Evolutionary conservation across 35 echinoderm and acorn worm species (phyloP).

Genomic region (Lytechinus pictus): DNA sequence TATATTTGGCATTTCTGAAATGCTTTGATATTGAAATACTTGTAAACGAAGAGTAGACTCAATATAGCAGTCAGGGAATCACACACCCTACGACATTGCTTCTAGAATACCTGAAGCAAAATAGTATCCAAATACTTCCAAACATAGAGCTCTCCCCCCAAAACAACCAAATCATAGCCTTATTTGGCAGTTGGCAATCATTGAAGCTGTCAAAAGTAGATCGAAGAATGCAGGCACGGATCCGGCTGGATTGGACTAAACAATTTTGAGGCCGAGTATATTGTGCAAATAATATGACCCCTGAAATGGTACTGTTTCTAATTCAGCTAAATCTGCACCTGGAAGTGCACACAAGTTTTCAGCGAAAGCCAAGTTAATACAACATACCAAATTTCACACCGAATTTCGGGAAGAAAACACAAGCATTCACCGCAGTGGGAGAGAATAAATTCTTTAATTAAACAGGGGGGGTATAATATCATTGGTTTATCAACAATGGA

Average conservation of each 20-base stretch:
- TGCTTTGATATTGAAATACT: neutral
- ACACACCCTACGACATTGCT: neutral
- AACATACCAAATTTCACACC: neutral
- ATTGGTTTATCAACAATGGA: too few species aligned
- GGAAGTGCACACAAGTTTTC: too few species aligned
- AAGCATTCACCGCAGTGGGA: neutral
- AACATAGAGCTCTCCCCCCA: neutral
- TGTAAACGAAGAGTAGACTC: neutral
- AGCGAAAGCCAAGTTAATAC: neutral
- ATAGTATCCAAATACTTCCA: neutral
- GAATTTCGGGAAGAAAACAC: neutral
- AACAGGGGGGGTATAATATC: neutral
- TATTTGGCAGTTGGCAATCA: neutral
- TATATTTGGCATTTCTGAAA: slow-evolving; percentile 14
- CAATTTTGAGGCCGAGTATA: too few species aligned
- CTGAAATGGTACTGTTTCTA: too few species aligned
- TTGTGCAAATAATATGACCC: too few species aligned
- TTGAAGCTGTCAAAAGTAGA: neutral
- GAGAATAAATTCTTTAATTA: neutral
- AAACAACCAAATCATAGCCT: neutral
- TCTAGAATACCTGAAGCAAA: neutral
- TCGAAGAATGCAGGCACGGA: too few species aligned
- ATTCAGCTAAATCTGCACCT: too few species aligned
- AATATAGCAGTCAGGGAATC: neutral
- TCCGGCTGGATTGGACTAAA: too few species aligned